Evolutionary conservation across 2,113 vertebrate genomes (phyloP), one percentile per base, ranked within the genome.

Genomic region (Rhea pennata): DNA sequence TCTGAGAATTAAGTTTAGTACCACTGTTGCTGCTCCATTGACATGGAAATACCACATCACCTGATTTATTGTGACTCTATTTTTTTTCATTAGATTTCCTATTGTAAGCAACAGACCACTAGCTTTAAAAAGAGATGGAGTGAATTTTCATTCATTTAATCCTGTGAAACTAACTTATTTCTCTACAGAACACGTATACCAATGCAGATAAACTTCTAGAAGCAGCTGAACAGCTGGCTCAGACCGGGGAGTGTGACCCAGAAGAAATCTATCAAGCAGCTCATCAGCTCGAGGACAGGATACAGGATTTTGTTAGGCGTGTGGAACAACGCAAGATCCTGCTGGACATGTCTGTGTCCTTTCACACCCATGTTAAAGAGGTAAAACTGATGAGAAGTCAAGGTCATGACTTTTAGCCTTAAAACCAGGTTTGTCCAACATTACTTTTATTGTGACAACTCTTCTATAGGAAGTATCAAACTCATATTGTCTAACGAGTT

Each of bases 251-350:
- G 91, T 99, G 99, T 90, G 99, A 99, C 97, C 99, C 99, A 0
- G 99, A 99, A 96, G 99, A 99, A 97, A 99, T 99, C 61, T 99
- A 99, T 96, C 99, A 99, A 97, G 99, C 99, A 14, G 99, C 99
- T 62, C 99, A 99, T 97, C 99, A 99, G 96, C 98, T 99, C 0
- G 99, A 99, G 91, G 99, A 99, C 96, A 98, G 99, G 74, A 99
- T 99, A 92, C 99, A 99, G 97, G 99, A 99, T 96, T 99, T 99
- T 86, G 99, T 99, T 44, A 97, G 99, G n/a, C 98, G 99, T 1
- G 99, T 99, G 5, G 99, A 99, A 93, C 99, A 99, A n/a, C 98
- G 99, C 23, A 99, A 99, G 97, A 98, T 99, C 94, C 98, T 99
- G 21, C 97, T 99, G 93, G 99, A 99, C 97, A 99, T 99, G 99